A percentile compares a stretch with the other conserved stretches of the same genome.
Evolutionary conservation across 2,797 vertebrate species (phyloP).

Genomic region (Diplodus sargus): DNA sequence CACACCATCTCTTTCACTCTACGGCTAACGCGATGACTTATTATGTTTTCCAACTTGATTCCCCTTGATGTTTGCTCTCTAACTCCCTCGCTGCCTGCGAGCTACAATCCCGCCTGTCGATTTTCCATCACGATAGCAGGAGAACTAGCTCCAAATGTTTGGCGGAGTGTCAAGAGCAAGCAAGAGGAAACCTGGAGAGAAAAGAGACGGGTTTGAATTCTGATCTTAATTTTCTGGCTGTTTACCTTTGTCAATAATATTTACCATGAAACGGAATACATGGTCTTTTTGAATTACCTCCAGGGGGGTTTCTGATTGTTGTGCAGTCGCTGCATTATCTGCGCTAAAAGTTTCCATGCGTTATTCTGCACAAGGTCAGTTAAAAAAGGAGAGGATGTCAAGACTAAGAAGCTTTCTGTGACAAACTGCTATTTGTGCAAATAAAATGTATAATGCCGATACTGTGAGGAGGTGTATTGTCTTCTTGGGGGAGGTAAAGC

Average conservation of each 20-base stretch:
- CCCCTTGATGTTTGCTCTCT: slow-evolving; percentile 78
- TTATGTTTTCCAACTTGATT: slow-evolving; percentile 81
- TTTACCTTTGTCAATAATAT: slow-evolving; percentile 74
- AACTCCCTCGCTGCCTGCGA: slow-evolving; percentile 73
- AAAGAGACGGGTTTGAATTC: slow-evolving; percentile 36
- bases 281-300: slow-evolving; percentile 46
- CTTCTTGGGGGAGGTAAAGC: slow-evolving; percentile 36
- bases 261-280: slow-evolving; percentile 48
- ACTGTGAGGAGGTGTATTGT: slow-evolving; percentile 43
- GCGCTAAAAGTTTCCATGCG: slow-evolving; percentile 42
- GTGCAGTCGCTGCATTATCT: slow-evolving; percentile 17
- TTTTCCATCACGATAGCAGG: slow-evolving; percentile 80
- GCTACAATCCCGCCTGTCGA: slow-evolving; percentile 76
- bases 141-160: slow-evolving; percentile 87
- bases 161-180: slow-evolving; percentile 73
- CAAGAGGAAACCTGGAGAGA: slow-evolving; percentile 31
- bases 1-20: slow-evolving; percentile 78
- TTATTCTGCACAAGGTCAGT: slow-evolving; percentile 37
- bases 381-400: slow-evolving; percentile 30
- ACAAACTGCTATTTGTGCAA: slow-evolving; percentile 60
- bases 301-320: slow-evolving; percentile 27
- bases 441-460: slow-evolving; percentile 47
- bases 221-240: slow-evolving; percentile 51
- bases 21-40: slow-evolving; percentile 78
- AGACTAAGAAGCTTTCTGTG: slow-evolving; percentile 43